Evolutionary conservation across 2,797 vertebrate species (phyloP), one percentile per base, ranked within the genome.

Genomic region (Acanthurus tractus): DNA sequence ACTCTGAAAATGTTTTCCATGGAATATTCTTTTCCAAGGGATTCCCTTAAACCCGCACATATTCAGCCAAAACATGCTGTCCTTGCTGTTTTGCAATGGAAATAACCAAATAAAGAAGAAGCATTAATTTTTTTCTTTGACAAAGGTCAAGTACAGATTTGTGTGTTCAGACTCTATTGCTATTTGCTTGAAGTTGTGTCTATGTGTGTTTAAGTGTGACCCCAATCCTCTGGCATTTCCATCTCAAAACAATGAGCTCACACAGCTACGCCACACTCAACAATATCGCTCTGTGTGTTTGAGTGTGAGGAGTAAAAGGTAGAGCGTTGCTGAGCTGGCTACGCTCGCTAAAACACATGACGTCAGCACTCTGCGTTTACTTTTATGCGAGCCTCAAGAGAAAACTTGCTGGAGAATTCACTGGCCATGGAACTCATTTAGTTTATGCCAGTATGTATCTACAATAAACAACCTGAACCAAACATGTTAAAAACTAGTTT

Each of bases 231-330:
- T 87, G 92, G 87, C 85, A 92, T 94, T 94, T 92, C 92, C 92
- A 92, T 93, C 54, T 89, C 83, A 90, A 93, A 94, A 93, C 90
- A 93, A 88, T 92, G 91, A 93, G 84, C 90, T 93, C 92, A 93
- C 90, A 89, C 85, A 82, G 82, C 78, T 88, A 89, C 82, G 87
- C 85, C 87, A 62, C 84, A 78, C 74, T 86, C 76, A 74, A 93
- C 91, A 93, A 88, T 87, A 87, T 93, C 64, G 58, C 81, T 70
- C 78, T 87, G 61, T 90, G 87, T 88, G 77, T 69, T 40, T 38
- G 79, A 72, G 62, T 56, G 73, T 15, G 68, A 81, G 75, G 81
- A 83, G 76, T 63, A 70, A 71, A 90, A 84, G 86, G 83, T 87
- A 58, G 68, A 82, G 80, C 63, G 84, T 70, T 87, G 85, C 89